A percentile compares a stretch with the other conserved stretches of the same genome.
Conservation (phyloP, 2,888 invertebrate genomes). For the Laothoe populi region DNA sequence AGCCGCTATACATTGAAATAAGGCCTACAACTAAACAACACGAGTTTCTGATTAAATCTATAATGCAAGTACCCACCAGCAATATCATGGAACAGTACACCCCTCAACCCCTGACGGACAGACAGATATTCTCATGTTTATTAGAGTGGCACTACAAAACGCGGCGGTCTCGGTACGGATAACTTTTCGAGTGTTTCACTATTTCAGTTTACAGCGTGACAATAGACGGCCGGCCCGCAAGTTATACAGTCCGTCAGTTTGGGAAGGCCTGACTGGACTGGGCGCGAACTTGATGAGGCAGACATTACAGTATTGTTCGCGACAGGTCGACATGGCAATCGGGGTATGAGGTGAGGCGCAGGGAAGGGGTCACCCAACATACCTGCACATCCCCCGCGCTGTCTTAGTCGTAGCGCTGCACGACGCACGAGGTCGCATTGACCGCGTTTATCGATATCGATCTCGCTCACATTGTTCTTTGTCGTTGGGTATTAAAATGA, state of each 20-base stretch:
- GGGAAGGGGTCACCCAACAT: too few species aligned
- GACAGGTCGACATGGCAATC: too few species aligned
- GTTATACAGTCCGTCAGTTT: constrained; percentile 60
- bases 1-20: too few species aligned
- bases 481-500: too few species aligned
- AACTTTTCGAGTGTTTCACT: constrained; percentile 40
- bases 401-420: too few species aligned
- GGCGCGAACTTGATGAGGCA: neutral
- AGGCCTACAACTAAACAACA: too few species aligned
- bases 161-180: constrained; percentile 2
- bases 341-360: too few species aligned
- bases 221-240: constrained; percentile 56
- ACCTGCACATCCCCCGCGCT: too few species aligned
- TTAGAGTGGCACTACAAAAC: neutral
- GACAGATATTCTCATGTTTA: neutral
- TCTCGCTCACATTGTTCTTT: too few species aligned
- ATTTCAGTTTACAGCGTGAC: constrained; percentile 56
- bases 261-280: constrained; percentile 58
- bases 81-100: neutral
- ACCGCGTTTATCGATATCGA: too few species aligned
- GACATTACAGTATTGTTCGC: too few species aligned
- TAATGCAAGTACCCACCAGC: neutral
- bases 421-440: too few species aligned
- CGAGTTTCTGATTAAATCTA: constrained; percentile 27
- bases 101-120: neutral